These are phyloP conservation scores for Muntiacus muntjak DNA, from an alignment of 2,113 vertebrate species.

Conservation along the genomic window DNA sequence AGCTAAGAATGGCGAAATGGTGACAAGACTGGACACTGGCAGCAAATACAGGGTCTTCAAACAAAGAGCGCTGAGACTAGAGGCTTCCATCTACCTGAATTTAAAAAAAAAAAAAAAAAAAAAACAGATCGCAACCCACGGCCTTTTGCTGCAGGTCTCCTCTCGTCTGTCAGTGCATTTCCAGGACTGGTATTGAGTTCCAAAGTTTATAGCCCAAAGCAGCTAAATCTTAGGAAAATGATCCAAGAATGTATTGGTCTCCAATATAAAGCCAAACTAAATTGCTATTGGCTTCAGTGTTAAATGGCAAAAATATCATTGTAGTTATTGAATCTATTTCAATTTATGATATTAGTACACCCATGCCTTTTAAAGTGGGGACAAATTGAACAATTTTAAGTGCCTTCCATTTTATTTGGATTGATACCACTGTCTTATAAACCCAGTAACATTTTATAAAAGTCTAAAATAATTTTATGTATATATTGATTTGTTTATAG, in stretches of 20 bases:
- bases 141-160: neutral
- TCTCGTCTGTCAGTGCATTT: neutral
- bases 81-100: neutral
- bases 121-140: neutral
- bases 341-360: neutral
- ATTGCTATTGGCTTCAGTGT: conserved; percentile 9
- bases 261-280: conserved; percentile 33
- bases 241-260: conserved; percentile 47
- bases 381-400: neutral
- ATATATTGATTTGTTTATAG: neutral
- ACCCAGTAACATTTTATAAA: neutral
- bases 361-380: neutral
- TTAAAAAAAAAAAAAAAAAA: conserved; percentile 6
- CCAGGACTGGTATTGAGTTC: neutral
- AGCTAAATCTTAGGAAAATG: neutral
- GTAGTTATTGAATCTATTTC: conserved; percentile 10
- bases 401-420: conserved; percentile 11
- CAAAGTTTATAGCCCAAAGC: conserved; percentile 38
- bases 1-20: neutral
- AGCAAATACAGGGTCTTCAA: conserved; percentile 26
- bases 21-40: neutral
- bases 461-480: neutral
- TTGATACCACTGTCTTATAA: neutral
- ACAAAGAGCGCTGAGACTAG: neutral
- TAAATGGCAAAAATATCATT: neutral